Conservation (phyloP, 2,797 vertebrate genomes). For the Lacerta agilis region DNA sequence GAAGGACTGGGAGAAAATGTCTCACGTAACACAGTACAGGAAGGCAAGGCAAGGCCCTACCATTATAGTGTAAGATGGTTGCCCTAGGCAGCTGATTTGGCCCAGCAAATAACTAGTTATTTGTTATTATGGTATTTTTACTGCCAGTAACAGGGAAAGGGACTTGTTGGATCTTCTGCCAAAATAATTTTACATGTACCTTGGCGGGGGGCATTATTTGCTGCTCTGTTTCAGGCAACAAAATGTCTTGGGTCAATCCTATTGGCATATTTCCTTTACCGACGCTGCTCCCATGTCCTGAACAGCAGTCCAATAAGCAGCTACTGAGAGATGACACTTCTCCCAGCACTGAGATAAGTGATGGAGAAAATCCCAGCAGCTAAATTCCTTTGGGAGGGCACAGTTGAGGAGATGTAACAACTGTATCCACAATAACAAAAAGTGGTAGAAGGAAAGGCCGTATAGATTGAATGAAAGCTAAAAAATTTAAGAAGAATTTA, state of each 20-base stretch:
- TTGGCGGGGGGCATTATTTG: too few species aligned
- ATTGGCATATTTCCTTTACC: not conserved
- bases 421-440: not conserved
- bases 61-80: too few species aligned
- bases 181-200: too few species aligned
- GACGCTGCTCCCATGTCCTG: not conserved
- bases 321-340: not conserved
- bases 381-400: not conserved
- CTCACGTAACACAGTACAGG: not conserved
- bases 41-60: too few species aligned
- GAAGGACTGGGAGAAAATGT: not conserved
- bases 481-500: not conserved
- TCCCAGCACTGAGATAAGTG: not conserved
- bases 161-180: too few species aligned
- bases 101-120: too few species aligned
- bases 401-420: not conserved
- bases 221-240: too few species aligned
- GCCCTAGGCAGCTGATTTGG: too few species aligned
- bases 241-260: too few species aligned
- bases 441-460: not conserved
- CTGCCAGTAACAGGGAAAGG: too few species aligned
- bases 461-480: not conserved
- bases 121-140: too few species aligned
- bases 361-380: not conserved
- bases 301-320: not conserved